These are phyloP conservation scores for Physocephala rufipes DNA, from an alignment of 2,888 invertebrate genomes.

Conservation along the genomic window DNA sequence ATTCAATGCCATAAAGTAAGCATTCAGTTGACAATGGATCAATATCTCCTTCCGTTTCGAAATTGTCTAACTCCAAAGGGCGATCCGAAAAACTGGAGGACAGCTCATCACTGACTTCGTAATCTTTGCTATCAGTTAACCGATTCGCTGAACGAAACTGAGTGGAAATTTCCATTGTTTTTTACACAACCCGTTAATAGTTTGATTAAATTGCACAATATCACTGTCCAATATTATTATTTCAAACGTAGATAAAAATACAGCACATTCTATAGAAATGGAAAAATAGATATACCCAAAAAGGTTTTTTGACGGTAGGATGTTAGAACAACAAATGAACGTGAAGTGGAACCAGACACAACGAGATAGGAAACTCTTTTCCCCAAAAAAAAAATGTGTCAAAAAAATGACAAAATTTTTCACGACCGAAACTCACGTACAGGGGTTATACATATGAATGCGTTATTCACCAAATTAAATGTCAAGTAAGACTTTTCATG, in stretches of 20 bases:
- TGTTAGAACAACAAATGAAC: constrained; percentile 22
- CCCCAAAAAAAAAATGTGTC: no score
- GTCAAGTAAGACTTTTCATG: no score
- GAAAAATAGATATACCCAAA: not conserved
- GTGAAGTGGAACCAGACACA: not conserved
- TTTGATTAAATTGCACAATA: constrained; percentile 11
- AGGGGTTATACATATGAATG: no score
- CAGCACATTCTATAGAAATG: not conserved
- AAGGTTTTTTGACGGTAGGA: constrained; percentile 23
- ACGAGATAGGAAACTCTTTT: no score
- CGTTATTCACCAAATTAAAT: no score
- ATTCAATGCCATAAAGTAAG: constrained; percentile 8
- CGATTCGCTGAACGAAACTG: constrained; percentile 12
- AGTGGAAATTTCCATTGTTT: constrained; percentile 25
- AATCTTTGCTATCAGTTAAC: constrained; percentile 20
- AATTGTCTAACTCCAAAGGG: constrained; percentile 3
- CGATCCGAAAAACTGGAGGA: constrained; percentile 16
- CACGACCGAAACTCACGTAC: no score
- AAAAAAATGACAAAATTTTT: no score
- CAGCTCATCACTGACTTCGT: constrained; percentile 23
- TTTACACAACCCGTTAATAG: not conserved
- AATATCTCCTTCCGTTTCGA: constrained; percentile 5
- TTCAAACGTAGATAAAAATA: constrained; percentile 2
- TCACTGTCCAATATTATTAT: constrained; percentile 10
- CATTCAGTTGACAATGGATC: not conserved